Evolutionary conservation across 2,888 invertebrate species (phyloP).

Genomic region (Diarsia mendica): DNA sequence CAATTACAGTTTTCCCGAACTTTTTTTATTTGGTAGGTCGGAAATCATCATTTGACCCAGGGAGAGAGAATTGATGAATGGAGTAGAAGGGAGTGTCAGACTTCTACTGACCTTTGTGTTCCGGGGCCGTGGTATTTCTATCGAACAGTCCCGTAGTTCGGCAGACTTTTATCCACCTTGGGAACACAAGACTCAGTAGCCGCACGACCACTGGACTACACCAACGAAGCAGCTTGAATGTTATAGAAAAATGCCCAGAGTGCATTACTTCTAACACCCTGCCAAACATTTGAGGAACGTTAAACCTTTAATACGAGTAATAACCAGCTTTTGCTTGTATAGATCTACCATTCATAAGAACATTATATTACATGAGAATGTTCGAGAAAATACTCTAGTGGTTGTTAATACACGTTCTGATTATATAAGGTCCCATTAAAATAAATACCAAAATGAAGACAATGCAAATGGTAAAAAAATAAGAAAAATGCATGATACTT

Average conservation of each 20-base stretch:
- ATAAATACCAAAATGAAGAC: background rate
- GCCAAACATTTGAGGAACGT: background rate
- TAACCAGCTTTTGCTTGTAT: background rate
- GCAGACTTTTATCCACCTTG: background rate
- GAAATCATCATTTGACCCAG: too few relatives aligned
- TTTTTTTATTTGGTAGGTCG: too few relatives aligned
- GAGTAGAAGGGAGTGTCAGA: too few relatives aligned
- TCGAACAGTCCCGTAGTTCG: too few relatives aligned
- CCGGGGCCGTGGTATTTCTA: too few relatives aligned
- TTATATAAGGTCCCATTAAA: background rate
- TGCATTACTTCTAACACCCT: background rate
- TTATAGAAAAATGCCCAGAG: background rate
- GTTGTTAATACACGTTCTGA: conserved; percentile 12
- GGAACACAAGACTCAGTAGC: background rate
- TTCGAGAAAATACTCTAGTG: background rate
- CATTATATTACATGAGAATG: background rate
- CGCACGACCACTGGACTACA: background rate
- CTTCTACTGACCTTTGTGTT: too few relatives aligned
- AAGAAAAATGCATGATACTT: too few relatives aligned
- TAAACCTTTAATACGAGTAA: background rate
- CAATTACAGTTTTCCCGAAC: background rate
- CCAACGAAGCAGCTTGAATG: background rate
- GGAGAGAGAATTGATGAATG: too few relatives aligned
- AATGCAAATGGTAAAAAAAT: too few relatives aligned
- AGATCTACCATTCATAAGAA: background rate